Percentiles rank a stretch among this genome's conserved stretches.
Conservation (phyloP, 2,113 vertebrate genomes). For the Pseudorasbora parva region DNA sequence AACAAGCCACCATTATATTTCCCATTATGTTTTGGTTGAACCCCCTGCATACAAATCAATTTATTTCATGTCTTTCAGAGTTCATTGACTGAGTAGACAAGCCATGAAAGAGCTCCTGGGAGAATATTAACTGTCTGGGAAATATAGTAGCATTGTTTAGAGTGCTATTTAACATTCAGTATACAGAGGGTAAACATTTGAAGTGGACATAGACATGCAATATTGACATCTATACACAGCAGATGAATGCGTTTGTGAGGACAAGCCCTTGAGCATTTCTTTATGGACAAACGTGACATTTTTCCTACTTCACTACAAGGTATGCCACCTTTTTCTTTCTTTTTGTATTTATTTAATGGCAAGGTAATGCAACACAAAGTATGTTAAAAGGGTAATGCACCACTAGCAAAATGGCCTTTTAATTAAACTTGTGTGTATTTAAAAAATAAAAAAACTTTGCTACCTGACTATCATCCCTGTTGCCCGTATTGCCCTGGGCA, state of each 20-base stretch:
- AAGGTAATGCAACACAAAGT: no score
- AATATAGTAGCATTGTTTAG: conserved; percentile 44
- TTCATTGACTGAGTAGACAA: conserved; percentile 48
- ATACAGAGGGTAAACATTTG: conserved; percentile 20
- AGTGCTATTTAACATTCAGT: conserved; percentile 42
- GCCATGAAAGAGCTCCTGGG: conserved; percentile 42
- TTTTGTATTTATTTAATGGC: no score
- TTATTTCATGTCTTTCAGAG: conserved; percentile 52
- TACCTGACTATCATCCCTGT: no score
- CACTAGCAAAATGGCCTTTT: no score
- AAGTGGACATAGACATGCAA: conserved; percentile 14
- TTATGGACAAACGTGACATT: background rate
- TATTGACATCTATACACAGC: background rate
- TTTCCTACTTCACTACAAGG: no score
- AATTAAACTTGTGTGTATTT: no score
- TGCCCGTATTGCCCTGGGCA: no score
- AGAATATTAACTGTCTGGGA: conserved; percentile 54
- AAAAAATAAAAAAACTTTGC: no score
- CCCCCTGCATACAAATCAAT: conserved; percentile 42
- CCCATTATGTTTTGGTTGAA: conserved; percentile 45
- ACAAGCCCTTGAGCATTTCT: conserved; percentile 6
- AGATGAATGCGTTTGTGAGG: background rate
- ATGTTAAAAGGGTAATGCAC: no score
- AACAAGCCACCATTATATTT: conserved; percentile 45
- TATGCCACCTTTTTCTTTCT: no score